Conservation (phyloP, 2,888 invertebrate genomes). For the Drosophila setosimentum region DNA sequence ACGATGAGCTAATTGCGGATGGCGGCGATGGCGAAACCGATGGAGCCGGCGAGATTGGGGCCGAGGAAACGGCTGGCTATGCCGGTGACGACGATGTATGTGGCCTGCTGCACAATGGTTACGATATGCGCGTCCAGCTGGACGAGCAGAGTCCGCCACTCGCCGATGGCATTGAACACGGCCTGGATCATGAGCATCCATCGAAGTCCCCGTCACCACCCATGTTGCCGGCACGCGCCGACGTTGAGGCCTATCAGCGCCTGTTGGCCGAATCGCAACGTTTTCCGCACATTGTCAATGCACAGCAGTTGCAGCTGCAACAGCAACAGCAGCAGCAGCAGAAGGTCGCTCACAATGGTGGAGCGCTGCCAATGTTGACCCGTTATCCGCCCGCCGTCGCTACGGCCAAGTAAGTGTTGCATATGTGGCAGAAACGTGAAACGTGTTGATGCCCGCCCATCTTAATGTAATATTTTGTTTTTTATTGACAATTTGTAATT, state of each 20-base stretch:
- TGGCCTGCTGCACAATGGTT: conserved; percentile 66
- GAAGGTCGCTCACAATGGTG: conserved; percentile 66
- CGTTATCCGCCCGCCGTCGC: conserved; percentile 71
- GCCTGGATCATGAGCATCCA: conserved; percentile 55
- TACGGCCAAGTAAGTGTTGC: conserved; percentile 67
- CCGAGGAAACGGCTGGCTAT: conserved; percentile 78
- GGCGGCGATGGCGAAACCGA: conserved; percentile 25
- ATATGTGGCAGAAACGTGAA: not conserved
- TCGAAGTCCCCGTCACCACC: conserved; percentile 36
- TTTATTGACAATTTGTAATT: too few relatives aligned
- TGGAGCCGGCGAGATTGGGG: conserved; percentile 59
- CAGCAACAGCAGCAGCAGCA: conserved; percentile 63
- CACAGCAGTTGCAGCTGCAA: conserved; percentile 72
- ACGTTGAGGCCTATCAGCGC: conserved; percentile 71
- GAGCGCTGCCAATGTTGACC: conserved; percentile 66
- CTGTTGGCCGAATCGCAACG: conserved; percentile 66
- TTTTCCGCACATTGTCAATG: conserved; percentile 72
- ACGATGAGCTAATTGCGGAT: conserved; percentile 30
- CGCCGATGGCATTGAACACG: conserved; percentile 28
- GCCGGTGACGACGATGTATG: conserved; percentile 75
- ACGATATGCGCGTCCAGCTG: conserved; percentile 53
- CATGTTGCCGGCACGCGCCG: conserved; percentile 51
- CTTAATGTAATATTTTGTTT: too few relatives aligned
- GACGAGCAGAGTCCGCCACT: conserved; percentile 36
- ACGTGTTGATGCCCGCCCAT: too few relatives aligned